Evolutionary conservation across 2,113 vertebrate genomes (phyloP).

Genomic region (Gallinago jamesoni): DNA sequence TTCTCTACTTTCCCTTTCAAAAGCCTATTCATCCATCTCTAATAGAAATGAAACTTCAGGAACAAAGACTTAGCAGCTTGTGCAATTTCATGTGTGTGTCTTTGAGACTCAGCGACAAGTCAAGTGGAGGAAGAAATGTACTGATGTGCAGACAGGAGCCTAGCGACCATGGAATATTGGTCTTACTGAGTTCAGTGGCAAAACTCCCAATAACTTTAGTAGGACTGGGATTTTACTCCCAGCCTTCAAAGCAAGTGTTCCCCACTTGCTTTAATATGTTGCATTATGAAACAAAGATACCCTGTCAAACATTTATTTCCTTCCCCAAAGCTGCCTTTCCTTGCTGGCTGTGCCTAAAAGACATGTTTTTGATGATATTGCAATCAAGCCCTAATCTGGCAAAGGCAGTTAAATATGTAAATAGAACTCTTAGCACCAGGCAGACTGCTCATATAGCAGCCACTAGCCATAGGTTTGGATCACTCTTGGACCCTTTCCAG

Average conservation of each 20-base stretch:
- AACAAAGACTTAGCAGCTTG: neutral
- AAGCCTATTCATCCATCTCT: slow-evolving; percentile 4
- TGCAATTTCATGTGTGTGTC: neutral
- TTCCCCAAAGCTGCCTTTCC: neutral
- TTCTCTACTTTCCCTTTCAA: neutral
- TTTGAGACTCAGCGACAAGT: neutral
- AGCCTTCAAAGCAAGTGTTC: neutral
- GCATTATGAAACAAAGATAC: neutral
- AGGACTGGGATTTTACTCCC: neutral
- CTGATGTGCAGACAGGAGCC: neutral
- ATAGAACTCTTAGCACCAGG: neutral
- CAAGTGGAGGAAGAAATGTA: neutral
- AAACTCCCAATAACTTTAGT: neutral
- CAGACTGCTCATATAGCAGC: neutral
- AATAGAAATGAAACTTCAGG: slow-evolving; percentile 3
- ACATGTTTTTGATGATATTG: neutral
- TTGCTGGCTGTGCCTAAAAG: neutral
- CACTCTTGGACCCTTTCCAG: accelerated
- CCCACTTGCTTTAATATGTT: neutral
- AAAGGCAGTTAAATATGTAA: neutral
- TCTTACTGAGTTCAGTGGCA: neutral
- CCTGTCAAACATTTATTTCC: neutral
- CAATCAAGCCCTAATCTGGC: neutral
- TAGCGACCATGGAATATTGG: neutral
- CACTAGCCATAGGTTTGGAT: neutral